A percentile compares a stretch with the other conserved stretches of the same genome.
phyloP scores from a whole-genome alignment of 1,140 invertebrate species.

The Drusus annulatus region DNA sequence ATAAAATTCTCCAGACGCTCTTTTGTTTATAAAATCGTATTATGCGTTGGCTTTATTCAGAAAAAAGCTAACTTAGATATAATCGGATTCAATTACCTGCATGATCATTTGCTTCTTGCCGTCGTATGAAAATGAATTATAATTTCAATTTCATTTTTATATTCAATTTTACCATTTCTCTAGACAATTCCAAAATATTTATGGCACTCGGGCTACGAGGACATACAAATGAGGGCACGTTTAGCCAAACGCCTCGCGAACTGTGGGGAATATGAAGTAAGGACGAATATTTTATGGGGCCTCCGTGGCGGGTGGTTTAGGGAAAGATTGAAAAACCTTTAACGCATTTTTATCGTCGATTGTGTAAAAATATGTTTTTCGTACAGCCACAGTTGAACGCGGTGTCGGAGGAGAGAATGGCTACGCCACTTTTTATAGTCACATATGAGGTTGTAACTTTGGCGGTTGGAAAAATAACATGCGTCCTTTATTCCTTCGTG shows the following conservation, averaged over 20 bases:
- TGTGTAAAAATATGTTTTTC: conserved; percentile 31
- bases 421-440: not conserved
- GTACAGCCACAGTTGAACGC: not conserved
- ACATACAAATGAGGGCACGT: conserved; percentile 33
- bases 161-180: conserved; percentile 1
- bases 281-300: conserved; percentile 34
- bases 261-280: conserved; percentile 3
- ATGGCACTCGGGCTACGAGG: not conserved
- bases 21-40: too few relatives aligned
- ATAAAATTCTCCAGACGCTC: too few relatives aligned
- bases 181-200: conserved; percentile 27
- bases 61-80: too few relatives aligned
- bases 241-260: not conserved
- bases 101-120: not conserved
- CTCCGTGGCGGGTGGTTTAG: conserved; percentile 16
- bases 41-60: too few relatives aligned
- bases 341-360: conserved; percentile 38
- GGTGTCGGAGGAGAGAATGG: not conserved
- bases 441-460: too few relatives aligned
- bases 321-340: conserved; percentile 39
- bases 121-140: not conserved
- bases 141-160: not conserved
- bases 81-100: not conserved
- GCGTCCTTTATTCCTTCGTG: too few relatives aligned
- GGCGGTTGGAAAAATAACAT: too few relatives aligned